These are phyloP conservation scores for Trichonephila clavipes DNA, from an alignment of 1,140 invertebrate genomes.

Conservation along the genomic window DNA sequence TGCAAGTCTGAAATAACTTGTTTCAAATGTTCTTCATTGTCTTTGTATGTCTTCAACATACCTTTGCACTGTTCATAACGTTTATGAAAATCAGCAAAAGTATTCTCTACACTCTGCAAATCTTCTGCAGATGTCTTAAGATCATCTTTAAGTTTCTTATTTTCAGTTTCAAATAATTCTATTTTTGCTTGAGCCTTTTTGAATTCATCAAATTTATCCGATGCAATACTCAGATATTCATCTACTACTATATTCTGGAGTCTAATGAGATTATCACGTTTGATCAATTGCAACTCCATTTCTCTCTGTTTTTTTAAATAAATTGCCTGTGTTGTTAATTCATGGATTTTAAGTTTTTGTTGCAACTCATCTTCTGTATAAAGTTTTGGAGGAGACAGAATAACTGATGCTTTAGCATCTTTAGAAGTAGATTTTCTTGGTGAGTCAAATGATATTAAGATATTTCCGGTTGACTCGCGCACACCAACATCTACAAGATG, in stretches of 20 bases:
- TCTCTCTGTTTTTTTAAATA: slow-evolving; percentile 57
- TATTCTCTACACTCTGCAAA: slow-evolving; percentile 61
- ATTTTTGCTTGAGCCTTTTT: not conserved
- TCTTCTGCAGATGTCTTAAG: slow-evolving; percentile 54
- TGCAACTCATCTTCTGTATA: slow-evolving; percentile 63
- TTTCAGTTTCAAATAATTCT: slow-evolving; percentile 38
- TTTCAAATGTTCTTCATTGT: slow-evolving; percentile 85
- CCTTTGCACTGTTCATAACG: slow-evolving; percentile 70
- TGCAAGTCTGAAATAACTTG: slow-evolving; percentile 84
- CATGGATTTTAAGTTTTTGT: slow-evolving; percentile 54
- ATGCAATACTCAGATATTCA: not conserved
- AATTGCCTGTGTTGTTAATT: slow-evolving; percentile 35
- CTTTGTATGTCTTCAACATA: slow-evolving; percentile 66
- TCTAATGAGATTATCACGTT: not conserved
- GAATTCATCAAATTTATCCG: not conserved
- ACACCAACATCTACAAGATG: not conserved
- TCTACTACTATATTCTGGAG: not conserved
- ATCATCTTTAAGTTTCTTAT: slow-evolving; percentile 53
- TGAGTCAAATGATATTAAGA: slow-evolving; percentile 65
- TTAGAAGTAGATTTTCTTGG: not conserved
- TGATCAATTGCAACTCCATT: slow-evolving; percentile 12
- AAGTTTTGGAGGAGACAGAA: not conserved
- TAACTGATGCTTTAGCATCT: not conserved
- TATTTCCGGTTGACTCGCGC: slow-evolving; percentile 49
- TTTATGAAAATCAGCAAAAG: slow-evolving; percentile 71